phyloP scores from a whole-genome alignment of 1,140 invertebrate species.

The Calliphora vicina region DNA sequence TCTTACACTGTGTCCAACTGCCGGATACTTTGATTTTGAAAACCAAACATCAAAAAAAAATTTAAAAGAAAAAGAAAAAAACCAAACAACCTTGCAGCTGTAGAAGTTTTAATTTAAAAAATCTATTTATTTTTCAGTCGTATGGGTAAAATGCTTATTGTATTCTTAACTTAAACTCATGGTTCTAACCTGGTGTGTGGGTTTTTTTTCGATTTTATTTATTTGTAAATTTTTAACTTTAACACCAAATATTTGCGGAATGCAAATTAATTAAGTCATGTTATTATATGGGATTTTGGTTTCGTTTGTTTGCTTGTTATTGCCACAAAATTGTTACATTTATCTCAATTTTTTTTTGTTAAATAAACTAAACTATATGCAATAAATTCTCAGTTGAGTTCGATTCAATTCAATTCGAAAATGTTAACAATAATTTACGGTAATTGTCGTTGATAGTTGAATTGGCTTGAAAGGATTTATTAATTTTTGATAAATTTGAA shows the following conservation, averaged over 20 bases:
- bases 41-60: slow-evolving; percentile 12
- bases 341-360: neutral
- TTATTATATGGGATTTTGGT: neutral
- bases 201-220: neutral
- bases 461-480: slow-evolving; percentile 24
- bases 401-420: slow-evolving; percentile 5
- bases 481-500: slow-evolving; percentile 13
- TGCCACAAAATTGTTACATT: neutral
- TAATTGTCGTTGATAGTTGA: slow-evolving; percentile 27
- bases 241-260: slow-evolving; percentile 27
- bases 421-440: slow-evolving; percentile 28
- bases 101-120: neutral
- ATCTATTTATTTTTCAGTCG: neutral
- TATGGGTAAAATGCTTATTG: neutral
- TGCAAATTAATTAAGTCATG: slow-evolving; percentile 32
- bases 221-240: neutral
- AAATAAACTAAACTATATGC: neutral
- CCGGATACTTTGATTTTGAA: slow-evolving; percentile 28
- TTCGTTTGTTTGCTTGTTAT: neutral
- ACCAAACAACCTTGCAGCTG: slow-evolving; percentile 18
- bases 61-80: neutral
- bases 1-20: neutral
- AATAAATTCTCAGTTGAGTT: neutral
- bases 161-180: neutral
- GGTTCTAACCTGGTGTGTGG: slow-evolving; percentile 18